A percentile compares a stretch with the other conserved stretches of the same genome.
These are phyloP conservation scores for Masnerella sp. DNA, from an alignment of 2,888 invertebrate species.

Conservation along the genomic window DNA sequence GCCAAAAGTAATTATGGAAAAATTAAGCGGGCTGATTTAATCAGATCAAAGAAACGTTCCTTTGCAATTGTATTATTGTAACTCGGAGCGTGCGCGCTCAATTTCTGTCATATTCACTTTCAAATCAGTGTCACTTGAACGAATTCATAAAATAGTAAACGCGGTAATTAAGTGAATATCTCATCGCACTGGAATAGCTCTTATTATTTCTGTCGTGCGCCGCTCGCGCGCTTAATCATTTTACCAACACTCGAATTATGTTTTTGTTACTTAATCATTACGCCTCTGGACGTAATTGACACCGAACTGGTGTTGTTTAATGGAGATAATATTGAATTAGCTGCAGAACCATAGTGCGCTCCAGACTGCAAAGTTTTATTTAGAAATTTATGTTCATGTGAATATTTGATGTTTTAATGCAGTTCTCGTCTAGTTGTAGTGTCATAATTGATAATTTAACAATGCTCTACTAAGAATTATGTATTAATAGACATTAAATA, in stretches of 20 bases:
- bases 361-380: neutral
- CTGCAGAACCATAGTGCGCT: constrained; percentile 8
- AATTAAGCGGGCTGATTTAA: constrained; percentile 19
- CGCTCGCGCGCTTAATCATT: constrained; percentile 27
- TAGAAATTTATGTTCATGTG: no score
- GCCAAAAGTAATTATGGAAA: constrained; percentile 11
- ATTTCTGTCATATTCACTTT: constrained; percentile 47
- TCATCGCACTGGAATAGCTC: constrained; percentile 24
- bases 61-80: constrained; percentile 36
- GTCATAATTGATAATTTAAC: no score
- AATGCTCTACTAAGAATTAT: no score
- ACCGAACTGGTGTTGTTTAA: constrained; percentile 5
- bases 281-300: constrained; percentile 8
- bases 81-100: constrained; percentile 32
- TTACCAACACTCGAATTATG: constrained; percentile 10
- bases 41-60: constrained; percentile 20
- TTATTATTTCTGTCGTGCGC: constrained; percentile 27
- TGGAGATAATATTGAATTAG: constrained; percentile 3
- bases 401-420: no score
- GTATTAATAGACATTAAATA: no score
- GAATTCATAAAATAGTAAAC: constrained; percentile 36
- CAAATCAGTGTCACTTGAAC: constrained; percentile 49
- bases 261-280: constrained; percentile 9
- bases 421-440: no score
- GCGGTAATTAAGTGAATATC: constrained; percentile 42